These are phyloP conservation scores for Gorsachius magnificus DNA, from an alignment of 2,797 vertebrate species.

Conservation along the genomic window DNA sequence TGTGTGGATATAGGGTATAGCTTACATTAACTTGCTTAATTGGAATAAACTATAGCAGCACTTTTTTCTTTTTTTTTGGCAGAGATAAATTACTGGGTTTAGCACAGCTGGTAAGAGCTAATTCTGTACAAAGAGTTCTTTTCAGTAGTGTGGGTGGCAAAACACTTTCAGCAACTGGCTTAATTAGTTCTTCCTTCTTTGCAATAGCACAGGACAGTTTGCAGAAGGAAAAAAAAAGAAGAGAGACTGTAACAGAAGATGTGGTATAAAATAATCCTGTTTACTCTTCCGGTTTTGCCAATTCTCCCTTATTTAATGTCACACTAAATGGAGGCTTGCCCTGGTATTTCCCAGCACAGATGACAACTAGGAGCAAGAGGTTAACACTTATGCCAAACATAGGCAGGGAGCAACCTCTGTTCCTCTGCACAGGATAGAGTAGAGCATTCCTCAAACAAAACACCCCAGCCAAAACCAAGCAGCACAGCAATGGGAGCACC, in stretches of 20 bases:
- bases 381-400: neutral
- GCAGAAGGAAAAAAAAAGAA: neutral
- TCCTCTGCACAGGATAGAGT: neutral
- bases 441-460: neutral
- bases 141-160: constrained; percentile 50
- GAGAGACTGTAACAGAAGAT: neutral
- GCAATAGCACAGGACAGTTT: constrained; percentile 6
- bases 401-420: neutral
- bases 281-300: constrained; percentile 8
- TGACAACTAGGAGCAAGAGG: neutral
- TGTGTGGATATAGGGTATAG: neutral
- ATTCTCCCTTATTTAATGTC: neutral
- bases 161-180: constrained; percentile 52
- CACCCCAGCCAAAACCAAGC: neutral
- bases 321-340: neutral
- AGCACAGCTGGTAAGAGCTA: constrained; percentile 49
- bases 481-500: neutral
- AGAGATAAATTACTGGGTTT: constrained; percentile 44
- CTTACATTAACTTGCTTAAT: constrained; percentile 34
- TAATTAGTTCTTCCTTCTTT: constrained; percentile 44
- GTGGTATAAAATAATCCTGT: neutral
- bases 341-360: neutral
- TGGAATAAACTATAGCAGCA: constrained; percentile 25
- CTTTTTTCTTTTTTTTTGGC: neutral
- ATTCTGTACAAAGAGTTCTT: constrained; percentile 51